These are phyloP conservation scores for Seriola rivoliana DNA, from an alignment of 2,113 vertebrate genomes.

Conservation along the genomic window DNA sequence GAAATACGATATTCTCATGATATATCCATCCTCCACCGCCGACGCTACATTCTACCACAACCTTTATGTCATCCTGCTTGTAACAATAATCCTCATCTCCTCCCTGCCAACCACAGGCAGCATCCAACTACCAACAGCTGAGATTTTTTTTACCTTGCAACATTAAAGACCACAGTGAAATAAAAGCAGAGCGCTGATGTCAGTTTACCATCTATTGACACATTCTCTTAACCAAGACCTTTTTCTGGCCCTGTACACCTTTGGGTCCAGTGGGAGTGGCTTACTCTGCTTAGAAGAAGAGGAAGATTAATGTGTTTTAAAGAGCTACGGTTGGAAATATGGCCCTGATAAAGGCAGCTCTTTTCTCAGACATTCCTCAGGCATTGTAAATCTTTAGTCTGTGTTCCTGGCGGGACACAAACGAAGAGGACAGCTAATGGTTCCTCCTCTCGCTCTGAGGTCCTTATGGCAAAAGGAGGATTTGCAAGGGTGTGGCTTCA, in stretches of 20 bases:
- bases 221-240: not conserved
- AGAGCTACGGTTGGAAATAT: constrained; percentile 43
- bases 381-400: constrained; percentile 61
- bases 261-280: constrained; percentile 28
- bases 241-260: constrained; percentile 40
- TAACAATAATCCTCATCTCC: not conserved
- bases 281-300: constrained; percentile 23
- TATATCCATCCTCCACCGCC: not conserved
- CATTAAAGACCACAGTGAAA: not conserved
- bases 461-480: constrained; percentile 23
- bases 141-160: constrained; percentile 8
- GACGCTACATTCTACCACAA: not conserved
- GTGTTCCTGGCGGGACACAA: constrained; percentile 44
- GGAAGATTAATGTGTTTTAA: constrained; percentile 39
- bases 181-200: not conserved
- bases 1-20: not conserved
- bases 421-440: constrained; percentile 36
- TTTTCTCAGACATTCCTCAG: constrained; percentile 68
- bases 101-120: constrained; percentile 8
- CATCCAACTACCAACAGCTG: not conserved
- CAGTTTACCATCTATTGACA: not conserved
- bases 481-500: constrained; percentile 26
- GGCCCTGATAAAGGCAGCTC: constrained; percentile 48
- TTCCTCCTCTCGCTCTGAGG: constrained; percentile 41
- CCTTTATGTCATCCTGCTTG: not conserved